Evolutionary conservation across 2,113 vertebrate genomes (phyloP).

Genomic region (Xenotilapia caudafasciata): DNA sequence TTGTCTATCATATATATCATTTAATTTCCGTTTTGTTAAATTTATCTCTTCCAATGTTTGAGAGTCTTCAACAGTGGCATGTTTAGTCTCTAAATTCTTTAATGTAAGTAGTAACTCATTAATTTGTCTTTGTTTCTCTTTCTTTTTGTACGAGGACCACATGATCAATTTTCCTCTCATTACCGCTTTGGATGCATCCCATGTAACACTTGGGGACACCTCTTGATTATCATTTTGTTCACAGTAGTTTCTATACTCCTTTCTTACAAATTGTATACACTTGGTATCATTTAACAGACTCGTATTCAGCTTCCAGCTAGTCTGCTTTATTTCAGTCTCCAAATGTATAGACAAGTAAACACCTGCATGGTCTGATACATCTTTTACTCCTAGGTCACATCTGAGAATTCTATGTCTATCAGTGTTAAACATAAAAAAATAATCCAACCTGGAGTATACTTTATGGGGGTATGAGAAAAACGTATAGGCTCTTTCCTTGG

Average conservation of each 20-base stretch:
- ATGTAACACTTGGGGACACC: neutral
- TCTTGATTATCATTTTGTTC: neutral
- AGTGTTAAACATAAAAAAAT: no score
- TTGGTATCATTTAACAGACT: neutral
- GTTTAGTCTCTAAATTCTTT: neutral
- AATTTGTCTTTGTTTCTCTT: neutral
- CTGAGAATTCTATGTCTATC: no score
- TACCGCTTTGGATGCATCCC: neutral
- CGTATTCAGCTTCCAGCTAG: neutral
- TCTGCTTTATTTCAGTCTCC: no score
- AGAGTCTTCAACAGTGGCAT: neutral
- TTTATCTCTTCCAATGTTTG: neutral
- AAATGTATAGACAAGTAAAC: no score
- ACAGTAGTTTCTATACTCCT: neutral
- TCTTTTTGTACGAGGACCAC: neutral
- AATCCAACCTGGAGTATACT: no score
- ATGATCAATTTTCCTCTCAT: neutral
- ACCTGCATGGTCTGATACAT: no score
- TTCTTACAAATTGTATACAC: fast-evolving
- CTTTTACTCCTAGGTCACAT: no score
- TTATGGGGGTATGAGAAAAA: no score
- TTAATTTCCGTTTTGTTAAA: neutral
- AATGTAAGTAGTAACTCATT: neutral
- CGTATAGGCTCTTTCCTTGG: no score
- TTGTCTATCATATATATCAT: no score